A percentile compares a stretch with the other conserved stretches of the same genome.
phyloP scores from a whole-genome alignment of 2,797 vertebrate species.

The Sebastes diploproa region DNA sequence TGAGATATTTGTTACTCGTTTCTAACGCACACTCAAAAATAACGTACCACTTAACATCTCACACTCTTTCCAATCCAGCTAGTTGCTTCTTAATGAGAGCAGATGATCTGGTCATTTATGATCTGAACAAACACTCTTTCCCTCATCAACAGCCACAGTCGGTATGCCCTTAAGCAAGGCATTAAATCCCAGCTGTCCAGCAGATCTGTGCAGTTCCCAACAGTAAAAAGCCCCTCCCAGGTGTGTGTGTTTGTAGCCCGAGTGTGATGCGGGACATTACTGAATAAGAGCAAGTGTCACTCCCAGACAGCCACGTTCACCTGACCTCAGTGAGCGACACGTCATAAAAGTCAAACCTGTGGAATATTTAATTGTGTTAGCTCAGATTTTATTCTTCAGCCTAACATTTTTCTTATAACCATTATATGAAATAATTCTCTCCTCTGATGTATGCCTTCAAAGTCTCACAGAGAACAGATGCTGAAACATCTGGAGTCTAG shows the following conservation, averaged over 20 bases:
- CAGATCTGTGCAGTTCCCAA: constrained; percentile 69
- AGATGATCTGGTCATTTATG: constrained; percentile 66
- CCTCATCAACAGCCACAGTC: constrained; percentile 38
- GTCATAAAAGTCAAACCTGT: constrained; percentile 28
- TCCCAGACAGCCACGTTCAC: constrained; percentile 24
- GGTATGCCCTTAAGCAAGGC: constrained; percentile 77
- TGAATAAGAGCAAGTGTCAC: constrained; percentile 41
- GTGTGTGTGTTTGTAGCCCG: constrained; percentile 41
- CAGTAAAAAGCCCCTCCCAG: constrained; percentile 63
- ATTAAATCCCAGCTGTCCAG: constrained; percentile 76
- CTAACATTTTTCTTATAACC: constrained; percentile 70
- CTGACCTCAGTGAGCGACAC: constrained; percentile 36
- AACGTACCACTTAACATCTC: constrained; percentile 43
- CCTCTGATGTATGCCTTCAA: constrained; percentile 81
- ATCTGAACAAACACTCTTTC: constrained; percentile 61
- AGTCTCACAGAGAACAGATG: constrained; percentile 80
- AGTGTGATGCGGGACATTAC: constrained; percentile 24
- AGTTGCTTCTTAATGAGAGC: constrained; percentile 54
- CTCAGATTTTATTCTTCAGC: constrained; percentile 53
- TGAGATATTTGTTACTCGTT: too few species aligned
- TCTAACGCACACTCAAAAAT: neutral
- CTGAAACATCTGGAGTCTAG: constrained; percentile 81
- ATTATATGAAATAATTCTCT: constrained; percentile 79
- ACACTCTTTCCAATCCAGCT: constrained; percentile 34
- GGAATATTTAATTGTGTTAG: constrained; percentile 37